phyloP scores from a whole-genome alignment of 2,113 vertebrate genomes.

The rabbit (Oryctolagus cuniculus) region DNA sequence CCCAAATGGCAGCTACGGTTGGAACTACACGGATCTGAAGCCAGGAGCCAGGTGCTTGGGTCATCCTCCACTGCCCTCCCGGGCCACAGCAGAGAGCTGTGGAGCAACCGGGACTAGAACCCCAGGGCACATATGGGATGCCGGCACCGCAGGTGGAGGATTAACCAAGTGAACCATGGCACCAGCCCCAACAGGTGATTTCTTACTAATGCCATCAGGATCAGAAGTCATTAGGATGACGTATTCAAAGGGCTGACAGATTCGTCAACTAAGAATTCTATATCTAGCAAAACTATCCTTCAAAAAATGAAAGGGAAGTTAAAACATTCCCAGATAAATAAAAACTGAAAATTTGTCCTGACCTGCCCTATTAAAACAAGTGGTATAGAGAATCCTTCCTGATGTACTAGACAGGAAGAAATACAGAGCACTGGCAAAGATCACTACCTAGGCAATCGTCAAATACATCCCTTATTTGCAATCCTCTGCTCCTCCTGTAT shows the following conservation, averaged over 20 bases:
- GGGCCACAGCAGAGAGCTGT: too few species aligned
- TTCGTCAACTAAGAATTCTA: slow-evolving; percentile 32
- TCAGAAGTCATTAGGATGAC: not conserved
- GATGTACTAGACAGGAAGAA: not conserved
- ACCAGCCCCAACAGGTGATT: too few species aligned
- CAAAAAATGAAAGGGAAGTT: not conserved
- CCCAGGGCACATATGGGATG: too few species aligned
- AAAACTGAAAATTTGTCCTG: slow-evolving; percentile 24
- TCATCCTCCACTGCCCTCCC: too few species aligned
- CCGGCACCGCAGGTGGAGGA: too few species aligned
- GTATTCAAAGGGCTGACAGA: not conserved
- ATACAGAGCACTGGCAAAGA: not conserved
- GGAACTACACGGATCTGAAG: too few species aligned
- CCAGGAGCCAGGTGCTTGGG: too few species aligned
- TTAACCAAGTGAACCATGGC: too few species aligned
- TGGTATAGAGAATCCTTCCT: not conserved
- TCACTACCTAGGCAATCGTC: not conserved
- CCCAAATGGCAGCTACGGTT: too few species aligned
- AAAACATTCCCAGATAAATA: not conserved
- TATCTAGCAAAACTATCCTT: slow-evolving; percentile 62
- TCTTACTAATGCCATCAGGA: too few species aligned
- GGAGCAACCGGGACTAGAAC: too few species aligned
- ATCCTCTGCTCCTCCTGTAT: not conserved
- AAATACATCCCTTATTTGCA: not conserved
- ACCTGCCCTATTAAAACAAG: not conserved